Base-by-base conservation (phyloP, 2,797 vertebrate species). In the Tragopan temminckii region DNA sequence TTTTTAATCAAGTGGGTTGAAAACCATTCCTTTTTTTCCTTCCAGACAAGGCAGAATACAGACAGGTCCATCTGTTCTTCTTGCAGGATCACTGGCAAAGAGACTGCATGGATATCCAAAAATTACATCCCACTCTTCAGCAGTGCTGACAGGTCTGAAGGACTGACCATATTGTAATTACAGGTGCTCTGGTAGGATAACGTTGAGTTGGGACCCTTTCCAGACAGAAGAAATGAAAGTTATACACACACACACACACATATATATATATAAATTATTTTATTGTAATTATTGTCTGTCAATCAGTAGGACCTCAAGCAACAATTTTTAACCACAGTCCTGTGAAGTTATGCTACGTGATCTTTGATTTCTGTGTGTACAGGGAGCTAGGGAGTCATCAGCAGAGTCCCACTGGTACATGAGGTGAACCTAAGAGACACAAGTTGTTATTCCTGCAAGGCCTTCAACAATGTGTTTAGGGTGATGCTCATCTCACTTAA, bases 71-170 rank as follows among this genome's bases (percentile, higher is more conserved):
- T 91, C 94, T 96, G 94, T 90, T 95, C 82, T 78, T 33, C 14
- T 85, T 79, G 31, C n/a, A 63, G 55, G 74, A 96, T 78, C 83
- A 85, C 52, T 69, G 69, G 45, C 70, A 88, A 94, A 94, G 61
- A 89, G 62, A 75, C 53, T 88, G 29, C 45, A 80, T 29, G 70
- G 87, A 85, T 72, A 94, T 42, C 80, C 69, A 64, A 90, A 94
- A 92, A 91, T 87, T 89, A 76, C 89, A 93, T 83, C 70, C 58
- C 80, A 84, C 88, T 95, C 89, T 89, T 92, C 48, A 75, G 72
- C 33, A 89, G 69, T 75, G 40, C n/a, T 94, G 95, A 93, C 94
- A 96, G 89, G 72, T 96, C 85, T 96, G 83, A 81, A 78, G n/a
- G 29, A 80, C 92, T 90, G n/a, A 82, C 61, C 67, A 86, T 62